phyloP scores from a whole-genome alignment of 2,113 vertebrate genomes.

The Tragulus kanchil region DNA sequence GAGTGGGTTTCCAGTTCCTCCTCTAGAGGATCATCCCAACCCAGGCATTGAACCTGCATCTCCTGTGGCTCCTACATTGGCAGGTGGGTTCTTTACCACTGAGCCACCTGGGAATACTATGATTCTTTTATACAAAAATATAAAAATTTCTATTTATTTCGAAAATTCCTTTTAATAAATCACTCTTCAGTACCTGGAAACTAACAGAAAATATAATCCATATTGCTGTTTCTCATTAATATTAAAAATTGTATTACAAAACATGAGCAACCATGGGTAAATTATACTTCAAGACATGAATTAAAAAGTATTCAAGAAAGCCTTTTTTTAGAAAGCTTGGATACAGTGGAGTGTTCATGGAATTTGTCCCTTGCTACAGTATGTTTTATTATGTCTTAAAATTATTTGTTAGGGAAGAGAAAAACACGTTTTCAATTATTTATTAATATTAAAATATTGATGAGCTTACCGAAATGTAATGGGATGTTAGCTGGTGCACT shows the following conservation, averaged over 20 bases:
- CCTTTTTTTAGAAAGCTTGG: slow-evolving; percentile 52
- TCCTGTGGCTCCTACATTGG: neutral
- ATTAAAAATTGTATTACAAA: slow-evolving; percentile 70
- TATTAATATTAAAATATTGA: slow-evolving; percentile 86
- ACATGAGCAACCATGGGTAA: slow-evolving; percentile 65
- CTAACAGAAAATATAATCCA: slow-evolving; percentile 27
- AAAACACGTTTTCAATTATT: slow-evolving; percentile 83
- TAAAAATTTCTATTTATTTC: neutral
- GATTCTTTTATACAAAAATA: neutral
- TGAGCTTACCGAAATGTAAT: slow-evolving; percentile 83
- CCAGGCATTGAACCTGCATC: neutral
- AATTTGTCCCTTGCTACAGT: slow-evolving; percentile 59
- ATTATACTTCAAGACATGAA: slow-evolving; percentile 72
- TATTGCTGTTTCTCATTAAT: slow-evolving; percentile 64
- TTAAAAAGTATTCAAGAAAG: slow-evolving; percentile 72
- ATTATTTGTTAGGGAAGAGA: slow-evolving; percentile 78
- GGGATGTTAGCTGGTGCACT: slow-evolving; percentile 72
- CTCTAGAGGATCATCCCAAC: neutral
- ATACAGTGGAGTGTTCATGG: slow-evolving; percentile 25
- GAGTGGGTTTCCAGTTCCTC: neutral
- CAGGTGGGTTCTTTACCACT: neutral
- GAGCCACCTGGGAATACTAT: neutral
- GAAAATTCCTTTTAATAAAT: slow-evolving; percentile 2
- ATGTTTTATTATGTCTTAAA: slow-evolving; percentile 70
- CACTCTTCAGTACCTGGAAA: neutral